phyloP scores from a whole-genome alignment of 2,888 invertebrate genomes.

The Watsonalla cultraria region DNA sequence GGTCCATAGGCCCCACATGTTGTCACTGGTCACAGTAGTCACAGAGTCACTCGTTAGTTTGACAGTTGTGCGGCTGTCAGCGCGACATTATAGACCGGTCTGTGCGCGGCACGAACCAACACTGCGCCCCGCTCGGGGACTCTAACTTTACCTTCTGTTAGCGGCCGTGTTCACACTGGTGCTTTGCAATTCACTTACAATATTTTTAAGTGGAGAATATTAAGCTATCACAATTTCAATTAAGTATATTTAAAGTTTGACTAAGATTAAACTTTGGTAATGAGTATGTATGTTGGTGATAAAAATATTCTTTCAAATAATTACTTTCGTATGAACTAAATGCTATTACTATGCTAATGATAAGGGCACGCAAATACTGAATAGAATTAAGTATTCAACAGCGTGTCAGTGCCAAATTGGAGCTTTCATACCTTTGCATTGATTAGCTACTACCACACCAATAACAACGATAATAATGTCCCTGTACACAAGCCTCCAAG shows the following conservation, averaged over 20 bases:
- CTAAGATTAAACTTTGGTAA: too few species aligned
- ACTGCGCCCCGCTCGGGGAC: slow-evolving; percentile 49
- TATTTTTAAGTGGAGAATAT: neutral
- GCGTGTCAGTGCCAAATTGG: too few species aligned
- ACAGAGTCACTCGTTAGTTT: slow-evolving; percentile 35
- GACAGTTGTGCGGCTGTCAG: slow-evolving; percentile 41
- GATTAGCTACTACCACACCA: too few species aligned
- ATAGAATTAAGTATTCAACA: too few species aligned
- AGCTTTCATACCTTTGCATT: too few species aligned
- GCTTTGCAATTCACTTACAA: slow-evolving; percentile 6
- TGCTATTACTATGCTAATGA: too few species aligned
- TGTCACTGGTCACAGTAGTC: slow-evolving; percentile 30
- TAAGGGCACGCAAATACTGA: too few species aligned
- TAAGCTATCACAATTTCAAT: neutral
- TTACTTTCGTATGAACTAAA: too few species aligned
- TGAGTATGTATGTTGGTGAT: too few species aligned
- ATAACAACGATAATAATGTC: neutral
- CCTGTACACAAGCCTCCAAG: slow-evolving; percentile 24
- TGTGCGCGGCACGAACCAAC: slow-evolving; percentile 57
- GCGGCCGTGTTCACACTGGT: slow-evolving; percentile 53
- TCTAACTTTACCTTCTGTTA: slow-evolving; percentile 72
- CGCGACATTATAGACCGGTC: slow-evolving; percentile 61
- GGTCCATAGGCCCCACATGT: slow-evolving; percentile 57
- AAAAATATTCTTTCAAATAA: too few species aligned
- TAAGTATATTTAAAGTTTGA: too few species aligned